Evolutionary conservation across 2,797 vertebrate genomes (phyloP), one percentile per base, ranked within the genome.

Genomic region (Schizopygopsis pylzovi): DNA sequence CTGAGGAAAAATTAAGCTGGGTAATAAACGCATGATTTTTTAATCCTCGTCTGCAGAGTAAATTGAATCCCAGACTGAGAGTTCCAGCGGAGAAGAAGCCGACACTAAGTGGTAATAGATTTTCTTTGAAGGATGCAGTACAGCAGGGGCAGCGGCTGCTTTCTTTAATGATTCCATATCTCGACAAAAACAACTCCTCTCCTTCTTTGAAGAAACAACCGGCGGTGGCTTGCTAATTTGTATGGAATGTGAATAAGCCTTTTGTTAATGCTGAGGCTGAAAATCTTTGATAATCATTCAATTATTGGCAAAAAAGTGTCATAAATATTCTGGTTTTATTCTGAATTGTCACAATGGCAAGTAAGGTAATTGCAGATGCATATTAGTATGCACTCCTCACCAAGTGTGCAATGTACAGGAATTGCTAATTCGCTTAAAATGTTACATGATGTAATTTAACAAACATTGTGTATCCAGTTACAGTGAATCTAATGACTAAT

Each of bases 61-160:
- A 83, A 90, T 87, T 85, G 83, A 92, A 91, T 91, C 88, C 88
- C 68, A 85, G 85, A 59, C 85, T 85, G 85, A 85, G 90, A 84
- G 89, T 90, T 90, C 88, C 83, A 87, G 86, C 80, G 79, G 90
- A 86, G 79, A 80, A 88, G 92, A 91, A 92, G 88, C 63, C 22
- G 88, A 91, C 89, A 90, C 88, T 90, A 90, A 84, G 89, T 89
- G 89, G 89, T 88, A 89, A 82, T 88, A 89, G 70, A 90, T 90
- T 91, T 90, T 73, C 84, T 89, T 82, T 73, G 85, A 88, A 85
- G 85, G 61, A 78, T 88, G 81, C 72, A 71, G 63, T 84, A 80
- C 78, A 87, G 54, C 76, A 72, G 76, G 63, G 76, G 80, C 72
- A 87, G 41, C 82, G 83, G 85, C 83, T 45, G 61, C 77, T 79